A percentile compares a stretch with the other conserved stretches of the same genome.
phyloP scores from a whole-genome alignment of 1,140 invertebrate species.

The Carposina sasakii region DNA sequence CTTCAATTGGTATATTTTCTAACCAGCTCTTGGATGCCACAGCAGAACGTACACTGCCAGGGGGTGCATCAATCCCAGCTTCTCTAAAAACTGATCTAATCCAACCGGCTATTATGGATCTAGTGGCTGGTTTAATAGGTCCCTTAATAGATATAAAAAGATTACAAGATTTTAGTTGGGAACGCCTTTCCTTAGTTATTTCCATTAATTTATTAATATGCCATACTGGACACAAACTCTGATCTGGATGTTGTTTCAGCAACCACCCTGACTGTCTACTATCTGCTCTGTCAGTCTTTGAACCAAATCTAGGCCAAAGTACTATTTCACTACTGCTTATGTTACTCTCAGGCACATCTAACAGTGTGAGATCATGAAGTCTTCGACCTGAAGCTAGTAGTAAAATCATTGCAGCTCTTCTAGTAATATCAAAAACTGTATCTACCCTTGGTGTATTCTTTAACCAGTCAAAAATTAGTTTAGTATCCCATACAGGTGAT shows the following conservation, averaged over 20 bases:
- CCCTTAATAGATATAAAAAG: constrained; percentile 4
- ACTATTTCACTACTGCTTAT: no score
- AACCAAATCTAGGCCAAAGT: constrained; percentile 38
- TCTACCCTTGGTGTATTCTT: no score
- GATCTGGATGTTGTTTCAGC: constrained; percentile 6
- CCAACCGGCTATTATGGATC: constrained; percentile 32
- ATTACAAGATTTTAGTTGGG: neutral
- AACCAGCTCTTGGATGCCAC: constrained; percentile 19
- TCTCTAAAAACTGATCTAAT: constrained; percentile 18
- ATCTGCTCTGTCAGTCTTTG: constrained; percentile 28
- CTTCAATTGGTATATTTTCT: constrained; percentile 10
- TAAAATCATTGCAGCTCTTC: no score
- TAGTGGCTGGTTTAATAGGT: constrained; percentile 23
- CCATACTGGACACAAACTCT: neutral
- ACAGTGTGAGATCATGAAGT: no score
- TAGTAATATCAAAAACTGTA: no score
- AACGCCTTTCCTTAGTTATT: neutral
- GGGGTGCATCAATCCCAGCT: constrained; percentile 17
- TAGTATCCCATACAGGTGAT: no score
- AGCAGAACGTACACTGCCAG: constrained; percentile 24
- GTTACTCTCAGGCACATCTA: no score
- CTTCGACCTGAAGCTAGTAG: no score
- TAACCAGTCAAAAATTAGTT: no score
- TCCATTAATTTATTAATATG: neutral
- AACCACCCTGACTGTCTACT: constrained; percentile 33